phyloP scores from a whole-genome alignment of 2,113 vertebrate species.

The Phaethon lepturus region DNA sequence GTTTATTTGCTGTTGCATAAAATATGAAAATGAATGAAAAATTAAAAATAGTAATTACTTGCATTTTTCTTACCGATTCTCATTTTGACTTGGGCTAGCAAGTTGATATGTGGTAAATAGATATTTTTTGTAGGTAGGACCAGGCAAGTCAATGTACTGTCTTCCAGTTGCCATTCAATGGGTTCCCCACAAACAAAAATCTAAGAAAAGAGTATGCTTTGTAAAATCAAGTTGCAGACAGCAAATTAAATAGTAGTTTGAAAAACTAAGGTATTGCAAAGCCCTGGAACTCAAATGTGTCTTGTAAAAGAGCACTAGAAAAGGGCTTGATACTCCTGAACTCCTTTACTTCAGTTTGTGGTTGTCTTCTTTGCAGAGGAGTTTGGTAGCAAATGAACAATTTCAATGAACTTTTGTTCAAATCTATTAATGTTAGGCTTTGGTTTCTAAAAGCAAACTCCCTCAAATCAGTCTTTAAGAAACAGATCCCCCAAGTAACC shows the following conservation, averaged over 20 bases:
- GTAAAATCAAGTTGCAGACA: background rate
- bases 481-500: background rate
- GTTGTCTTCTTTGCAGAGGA: background rate
- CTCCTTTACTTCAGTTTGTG: background rate
- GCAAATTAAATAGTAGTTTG: background rate
- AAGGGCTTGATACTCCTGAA: background rate
- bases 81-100: conserved; percentile 84
- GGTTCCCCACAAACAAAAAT: conserved; percentile 80
- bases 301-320: background rate
- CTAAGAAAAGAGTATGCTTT: conserved; percentile 67
- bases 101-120: conserved; percentile 84
- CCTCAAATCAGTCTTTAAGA: background rate
- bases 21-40: background rate
- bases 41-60: background rate
- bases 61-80: conserved; percentile 82
- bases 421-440: background rate
- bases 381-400: background rate
- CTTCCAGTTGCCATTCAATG: conserved; percentile 65
- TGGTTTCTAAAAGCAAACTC: background rate
- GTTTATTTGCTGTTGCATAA: background rate
- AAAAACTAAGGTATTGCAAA: background rate
- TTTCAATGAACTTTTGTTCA: background rate
- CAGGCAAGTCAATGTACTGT: conserved; percentile 59
- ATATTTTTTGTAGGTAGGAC: conserved; percentile 80
- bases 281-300: background rate